A percentile compares a stretch with the other conserved stretches of the same genome.
Evolutionary conservation across 2,888 invertebrate genomes (phyloP).

Genomic region (Leistus spinibarbis): DNA sequence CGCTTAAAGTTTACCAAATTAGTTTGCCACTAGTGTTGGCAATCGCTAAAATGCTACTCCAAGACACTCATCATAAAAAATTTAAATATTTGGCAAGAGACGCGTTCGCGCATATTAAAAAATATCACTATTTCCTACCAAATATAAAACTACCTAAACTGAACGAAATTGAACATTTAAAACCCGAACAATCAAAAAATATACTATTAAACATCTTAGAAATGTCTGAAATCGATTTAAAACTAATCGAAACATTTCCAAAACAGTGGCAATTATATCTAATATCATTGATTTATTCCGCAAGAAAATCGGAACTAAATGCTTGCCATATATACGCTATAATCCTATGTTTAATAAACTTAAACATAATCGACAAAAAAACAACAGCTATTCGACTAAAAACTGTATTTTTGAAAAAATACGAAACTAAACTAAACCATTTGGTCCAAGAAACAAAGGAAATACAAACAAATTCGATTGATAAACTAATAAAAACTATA

Average conservation of each 20-base stretch:
- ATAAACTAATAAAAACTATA: slow-evolving; percentile 58
- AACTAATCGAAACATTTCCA: slow-evolving; percentile 59
- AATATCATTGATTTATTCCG: slow-evolving; percentile 66
- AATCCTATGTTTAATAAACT: slow-evolving; percentile 63
- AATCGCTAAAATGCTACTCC: slow-evolving; percentile 58
- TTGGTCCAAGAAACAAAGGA: slow-evolving; percentile 43
- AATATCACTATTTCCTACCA: slow-evolving; percentile 40
- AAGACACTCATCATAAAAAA: slow-evolving; percentile 37
- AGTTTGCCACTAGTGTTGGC: slow-evolving; percentile 67
- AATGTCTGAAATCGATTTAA: slow-evolving; percentile 54
- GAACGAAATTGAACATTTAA: slow-evolving; percentile 49
- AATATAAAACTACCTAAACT: slow-evolving; percentile 52
- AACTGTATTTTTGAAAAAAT: slow-evolving; percentile 59
- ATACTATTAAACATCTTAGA: slow-evolving; percentile 61
- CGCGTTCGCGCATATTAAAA: slow-evolving; percentile 44
- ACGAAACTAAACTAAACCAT: slow-evolving; percentile 55
- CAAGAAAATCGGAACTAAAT: slow-evolving; percentile 54
- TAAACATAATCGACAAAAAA: slow-evolving; percentile 64
- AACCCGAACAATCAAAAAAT: slow-evolving; percentile 46
- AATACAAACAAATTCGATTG: slow-evolving; percentile 43
- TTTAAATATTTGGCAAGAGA: slow-evolving; percentile 51
- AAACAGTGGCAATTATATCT: slow-evolving; percentile 65
- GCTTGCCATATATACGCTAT: slow-evolving; percentile 63
- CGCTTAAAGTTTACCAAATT: slow-evolving; percentile 65
- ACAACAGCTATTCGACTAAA: slow-evolving; percentile 61